These are phyloP conservation scores for Mobula hypostoma DNA, from an alignment of 2,113 vertebrate species.

Conservation along the genomic window DNA sequence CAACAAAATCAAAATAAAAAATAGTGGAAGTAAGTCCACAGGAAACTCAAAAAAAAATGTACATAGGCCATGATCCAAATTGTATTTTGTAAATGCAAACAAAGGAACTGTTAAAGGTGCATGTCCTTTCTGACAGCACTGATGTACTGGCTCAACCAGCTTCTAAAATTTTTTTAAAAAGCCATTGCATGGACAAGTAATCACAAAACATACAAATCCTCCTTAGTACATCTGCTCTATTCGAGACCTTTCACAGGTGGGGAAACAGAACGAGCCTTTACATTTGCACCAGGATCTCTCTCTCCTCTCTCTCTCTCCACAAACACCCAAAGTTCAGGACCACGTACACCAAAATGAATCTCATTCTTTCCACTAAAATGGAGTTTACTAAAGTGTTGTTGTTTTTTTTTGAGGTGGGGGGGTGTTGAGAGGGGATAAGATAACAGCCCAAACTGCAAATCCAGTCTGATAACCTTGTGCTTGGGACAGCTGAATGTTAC, in stretches of 20 bases:
- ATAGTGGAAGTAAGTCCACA: not conserved
- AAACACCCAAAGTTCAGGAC: no score
- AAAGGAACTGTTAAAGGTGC: not conserved
- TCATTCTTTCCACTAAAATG: not conserved
- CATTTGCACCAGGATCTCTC: not conserved
- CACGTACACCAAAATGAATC: no score
- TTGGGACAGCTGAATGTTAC: no score
- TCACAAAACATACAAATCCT: not conserved
- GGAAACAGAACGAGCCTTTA: not conserved
- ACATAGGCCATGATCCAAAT: not conserved
- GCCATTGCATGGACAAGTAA: no score
- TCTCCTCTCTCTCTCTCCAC: no score
- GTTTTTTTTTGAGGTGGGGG: not conserved
- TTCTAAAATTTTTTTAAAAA: no score
- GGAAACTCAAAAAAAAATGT: not conserved
- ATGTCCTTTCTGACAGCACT: not conserved
- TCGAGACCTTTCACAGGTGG: no score
- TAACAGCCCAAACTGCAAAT: not conserved
- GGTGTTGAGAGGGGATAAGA: not conserved
- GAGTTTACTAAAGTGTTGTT: not conserved
- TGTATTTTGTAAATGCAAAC: not conserved
- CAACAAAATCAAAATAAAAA: not conserved
- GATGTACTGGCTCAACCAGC: no score
- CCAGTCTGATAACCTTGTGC: not conserved
- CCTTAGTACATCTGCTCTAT: not conserved